Percentiles rank a stretch among this genome's conserved stretches.
These are phyloP conservation scores for Enteromius afrohamiltoni DNA, from an alignment of 2,797 vertebrate species.

Conservation along the genomic window DNA sequence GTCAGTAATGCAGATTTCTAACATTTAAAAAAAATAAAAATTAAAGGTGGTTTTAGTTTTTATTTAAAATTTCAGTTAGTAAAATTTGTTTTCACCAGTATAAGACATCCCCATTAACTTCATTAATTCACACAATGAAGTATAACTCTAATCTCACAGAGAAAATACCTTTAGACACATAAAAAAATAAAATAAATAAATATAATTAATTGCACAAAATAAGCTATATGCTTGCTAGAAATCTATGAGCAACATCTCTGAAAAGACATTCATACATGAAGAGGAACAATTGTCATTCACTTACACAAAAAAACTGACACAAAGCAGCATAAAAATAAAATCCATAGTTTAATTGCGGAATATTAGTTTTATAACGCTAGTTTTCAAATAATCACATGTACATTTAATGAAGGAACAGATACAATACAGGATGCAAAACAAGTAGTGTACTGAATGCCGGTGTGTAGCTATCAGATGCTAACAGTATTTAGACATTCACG, in stretches of 20 bases:
- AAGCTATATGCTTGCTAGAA: conserved; percentile 15
- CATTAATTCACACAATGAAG: background rate
- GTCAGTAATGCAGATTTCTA: background rate
- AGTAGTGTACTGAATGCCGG: conserved; percentile 51
- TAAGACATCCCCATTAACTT: conserved; percentile 1
- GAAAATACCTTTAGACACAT: conserved; percentile 68
- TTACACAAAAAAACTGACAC: conserved; percentile 58
- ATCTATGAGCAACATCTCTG: too few species aligned
- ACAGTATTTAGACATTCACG: conserved; percentile 47
- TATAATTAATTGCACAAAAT: conserved; percentile 79
- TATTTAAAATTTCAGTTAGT: conserved; percentile 73
- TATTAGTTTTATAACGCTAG: conserved; percentile 63
- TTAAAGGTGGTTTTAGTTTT: conserved; percentile 4
- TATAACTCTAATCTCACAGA: conserved; percentile 66
- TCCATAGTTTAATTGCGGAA: conserved; percentile 61
- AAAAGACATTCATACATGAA: background rate
- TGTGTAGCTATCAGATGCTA: conserved; percentile 50
- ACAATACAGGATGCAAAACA: conserved; percentile 34
- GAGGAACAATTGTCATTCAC: conserved; percentile 54
- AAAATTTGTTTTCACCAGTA: conserved; percentile 58
- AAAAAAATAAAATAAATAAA: conserved; percentile 63
- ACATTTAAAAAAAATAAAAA: background rate
- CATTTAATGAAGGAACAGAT: conserved; percentile 54
- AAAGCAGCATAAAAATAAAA: conserved; percentile 63
- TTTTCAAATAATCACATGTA: conserved; percentile 59